These are phyloP conservation scores for Cotesia glomerata DNA, from an alignment of 1,140 invertebrate species.

Conservation along the genomic window DNA sequence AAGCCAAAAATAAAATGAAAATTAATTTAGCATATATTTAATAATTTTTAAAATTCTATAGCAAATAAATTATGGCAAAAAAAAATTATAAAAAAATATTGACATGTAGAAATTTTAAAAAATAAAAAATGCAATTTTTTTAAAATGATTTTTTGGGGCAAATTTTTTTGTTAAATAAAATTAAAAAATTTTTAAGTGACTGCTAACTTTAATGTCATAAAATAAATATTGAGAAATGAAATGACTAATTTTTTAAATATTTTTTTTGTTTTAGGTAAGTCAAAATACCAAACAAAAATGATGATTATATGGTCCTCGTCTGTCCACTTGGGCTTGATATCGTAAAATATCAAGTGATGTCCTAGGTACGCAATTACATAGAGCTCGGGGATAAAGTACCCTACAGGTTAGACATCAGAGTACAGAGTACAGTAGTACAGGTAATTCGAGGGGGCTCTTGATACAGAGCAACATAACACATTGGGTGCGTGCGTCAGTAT, in stretches of 20 bases:
- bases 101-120: no score
- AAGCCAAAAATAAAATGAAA: no score
- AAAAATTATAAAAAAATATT: no score
- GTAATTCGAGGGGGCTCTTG: slow-evolving; percentile 31
- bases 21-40: no score
- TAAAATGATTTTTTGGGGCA: no score
- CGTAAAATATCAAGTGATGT: slow-evolving; percentile 30
- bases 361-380: not conserved
- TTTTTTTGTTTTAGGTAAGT: slow-evolving; percentile 41
- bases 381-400: not conserved
- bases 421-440: slow-evolving; percentile 12
- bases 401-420: no score
- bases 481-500: slow-evolving; percentile 32
- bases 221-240: not conserved
- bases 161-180: no score
- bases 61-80: no score
- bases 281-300: not conserved
- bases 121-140: no score
- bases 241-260: not conserved
- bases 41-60: no score
- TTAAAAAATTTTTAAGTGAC: no score
- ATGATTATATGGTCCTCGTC: not conserved
- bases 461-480: slow-evolving; percentile 20
- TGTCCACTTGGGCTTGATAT: slow-evolving; percentile 10
- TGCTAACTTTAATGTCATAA: no score